Evolutionary conservation across 2,888 invertebrate genomes (phyloP).

Genomic region (Platycnemis pennipes): DNA sequence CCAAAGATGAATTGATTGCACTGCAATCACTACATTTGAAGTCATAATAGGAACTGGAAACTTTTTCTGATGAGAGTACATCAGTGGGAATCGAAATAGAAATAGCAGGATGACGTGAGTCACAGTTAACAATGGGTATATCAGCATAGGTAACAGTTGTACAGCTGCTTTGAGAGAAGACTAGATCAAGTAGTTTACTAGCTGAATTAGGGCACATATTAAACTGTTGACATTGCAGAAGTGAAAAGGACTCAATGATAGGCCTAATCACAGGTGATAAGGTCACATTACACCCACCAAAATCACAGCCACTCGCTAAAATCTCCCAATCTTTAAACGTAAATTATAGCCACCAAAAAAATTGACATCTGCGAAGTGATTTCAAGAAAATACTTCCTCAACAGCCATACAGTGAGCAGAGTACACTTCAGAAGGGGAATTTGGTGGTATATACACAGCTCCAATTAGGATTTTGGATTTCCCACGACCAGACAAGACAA

Average conservation of each 20-base stretch:
- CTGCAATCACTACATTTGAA: not conserved
- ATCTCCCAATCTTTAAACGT: not conserved
- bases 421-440: not conserved
- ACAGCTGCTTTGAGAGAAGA: not conserved
- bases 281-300: not conserved
- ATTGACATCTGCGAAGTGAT: not conserved
- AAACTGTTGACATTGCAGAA: not conserved
- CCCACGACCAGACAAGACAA: too few species aligned
- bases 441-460: conserved; percentile 1
- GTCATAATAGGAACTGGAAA: not conserved
- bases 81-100: not conserved
- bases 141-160: not conserved
- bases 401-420: not conserved
- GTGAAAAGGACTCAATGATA: not conserved
- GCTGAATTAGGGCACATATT: not conserved
- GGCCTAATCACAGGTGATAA: not conserved
- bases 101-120: not conserved
- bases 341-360: not conserved
- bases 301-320: not conserved
- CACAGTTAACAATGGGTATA: not conserved
- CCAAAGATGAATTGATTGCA: not conserved
- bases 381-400: not conserved
- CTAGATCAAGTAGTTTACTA: not conserved
- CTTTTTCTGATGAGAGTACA: not conserved
- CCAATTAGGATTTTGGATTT: too few species aligned